These are phyloP conservation scores for Drosophila borealis DNA, from an alignment of 2,888 invertebrate genomes.

Conservation along the genomic window DNA sequence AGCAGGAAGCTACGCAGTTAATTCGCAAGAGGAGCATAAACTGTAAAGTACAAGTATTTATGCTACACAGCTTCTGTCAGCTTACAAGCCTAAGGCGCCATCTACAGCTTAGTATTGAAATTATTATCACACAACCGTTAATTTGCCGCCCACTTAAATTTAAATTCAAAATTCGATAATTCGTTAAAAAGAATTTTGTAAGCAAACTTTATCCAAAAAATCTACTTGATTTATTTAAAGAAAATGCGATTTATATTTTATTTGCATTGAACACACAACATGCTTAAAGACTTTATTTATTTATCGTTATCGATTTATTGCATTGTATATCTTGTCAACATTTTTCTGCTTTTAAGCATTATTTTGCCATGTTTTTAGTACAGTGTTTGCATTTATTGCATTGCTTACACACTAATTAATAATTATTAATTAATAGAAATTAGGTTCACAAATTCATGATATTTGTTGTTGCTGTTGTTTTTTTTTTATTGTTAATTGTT, in stretches of 20 bases:
- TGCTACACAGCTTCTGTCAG: slow-evolving; percentile 30
- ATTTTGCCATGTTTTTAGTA: slow-evolving; percentile 42
- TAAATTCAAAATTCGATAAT: not conserved
- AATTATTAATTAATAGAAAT: slow-evolving; percentile 71
- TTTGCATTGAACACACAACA: slow-evolving; percentile 80
- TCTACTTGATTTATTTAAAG: not conserved
- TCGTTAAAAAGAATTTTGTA: not conserved
- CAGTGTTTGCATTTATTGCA: slow-evolving; percentile 42
- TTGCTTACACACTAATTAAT: slow-evolving; percentile 76
- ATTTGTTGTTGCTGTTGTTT: slow-evolving; percentile 34
- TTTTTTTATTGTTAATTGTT: slow-evolving; percentile 12
- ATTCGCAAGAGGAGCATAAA: not conserved
- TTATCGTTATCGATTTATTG: slow-evolving; percentile 78
- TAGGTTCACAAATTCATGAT: slow-evolving; percentile 54
- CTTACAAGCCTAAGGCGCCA: slow-evolving; percentile 21
- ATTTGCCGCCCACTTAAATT: not conserved
- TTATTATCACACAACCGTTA: too few relatives aligned
- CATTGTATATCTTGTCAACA: slow-evolving; percentile 66
- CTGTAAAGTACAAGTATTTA: not conserved
- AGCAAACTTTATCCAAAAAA: too few relatives aligned
- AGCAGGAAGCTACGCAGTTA: not conserved
- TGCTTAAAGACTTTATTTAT: slow-evolving; percentile 78
- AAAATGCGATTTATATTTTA: slow-evolving; percentile 30
- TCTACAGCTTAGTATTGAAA: slow-evolving; percentile 16
- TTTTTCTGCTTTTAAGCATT: slow-evolving; percentile 44